Base-by-base conservation (phyloP, 92 coral and sea anemone species). In the Plumapathes pennacea region DNA sequence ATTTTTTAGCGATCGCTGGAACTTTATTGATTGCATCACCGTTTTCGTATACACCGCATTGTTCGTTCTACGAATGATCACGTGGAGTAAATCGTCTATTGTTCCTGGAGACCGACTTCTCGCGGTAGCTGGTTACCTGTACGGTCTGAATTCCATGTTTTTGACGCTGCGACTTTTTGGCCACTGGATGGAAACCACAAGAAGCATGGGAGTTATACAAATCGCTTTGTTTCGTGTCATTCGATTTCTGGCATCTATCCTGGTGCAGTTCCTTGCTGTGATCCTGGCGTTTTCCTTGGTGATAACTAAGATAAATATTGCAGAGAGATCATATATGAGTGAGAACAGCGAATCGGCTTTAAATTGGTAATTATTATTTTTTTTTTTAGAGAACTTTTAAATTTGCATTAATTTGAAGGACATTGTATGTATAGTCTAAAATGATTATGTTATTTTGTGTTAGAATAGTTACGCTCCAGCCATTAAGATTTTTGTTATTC, bases 111-210 rank as follows among this genome's bases (percentile, higher is more conserved):
- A 72, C 46, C 57, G 61, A 14, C 38, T 32, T 1, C 59, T 80
- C 4, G 78, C 58, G 19, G 62, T 59, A 21, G 55, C 81, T 17
- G 74, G 63, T 19, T 72, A 58, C 25, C 64, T 80, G 8, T 80
- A 80, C 30, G 86, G 76, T 44, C 19, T 80, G 45, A 80, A 80
- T 22, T 52, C 86, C 22, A 69, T 80, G 40, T 22, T 80, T 4
- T 40, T 80, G 1, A 80, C 86, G 5, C 70, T 80, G 18, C 59
- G 86, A 32, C 64, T 71, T 1, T 80, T 71, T 50, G 86, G 86
- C 34, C 86, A 80, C 36, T 38, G 64, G 33, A 57, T 80, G 67
- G 86, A 80, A 47, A 37, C 55, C 4, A 54, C 37, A 4, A 27
- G 21, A 30, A 37, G 32, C 11, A 15, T 46, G 18, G 86, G 86